Percentiles rank a stretch among this genome's conserved stretches.
Evolutionary conservation across 2,113 vertebrate genomes (phyloP).

Genomic region (Haplochromis burtoni): DNA sequence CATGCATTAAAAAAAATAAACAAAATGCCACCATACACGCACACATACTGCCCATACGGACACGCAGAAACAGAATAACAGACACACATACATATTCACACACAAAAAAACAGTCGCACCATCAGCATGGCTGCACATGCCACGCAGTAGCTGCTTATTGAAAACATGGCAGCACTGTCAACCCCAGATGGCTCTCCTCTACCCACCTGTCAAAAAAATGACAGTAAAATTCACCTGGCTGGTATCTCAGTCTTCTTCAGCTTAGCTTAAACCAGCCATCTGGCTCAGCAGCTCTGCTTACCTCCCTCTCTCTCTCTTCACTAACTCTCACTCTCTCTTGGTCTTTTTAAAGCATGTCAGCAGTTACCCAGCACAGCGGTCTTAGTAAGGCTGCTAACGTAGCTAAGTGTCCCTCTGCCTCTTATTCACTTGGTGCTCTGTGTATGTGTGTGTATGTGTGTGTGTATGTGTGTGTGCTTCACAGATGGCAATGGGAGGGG

Average conservation of each 20-base stretch:
- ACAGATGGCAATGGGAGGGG: constrained; percentile 64
- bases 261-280: constrained; percentile 57
- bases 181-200: constrained; percentile 30
- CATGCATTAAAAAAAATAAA: not conserved
- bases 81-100: constrained; percentile 41
- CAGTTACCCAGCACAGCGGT: constrained; percentile 43
- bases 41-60: constrained; percentile 16
- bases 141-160: constrained; percentile 3
- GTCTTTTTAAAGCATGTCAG: constrained; percentile 59
- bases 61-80: constrained; percentile 8
- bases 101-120: constrained; percentile 22
- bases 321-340: constrained; percentile 46
- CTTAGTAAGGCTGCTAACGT: constrained; percentile 60
- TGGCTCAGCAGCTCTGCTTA: constrained; percentile 56
- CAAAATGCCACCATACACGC: not conserved
- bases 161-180: constrained; percentile 28
- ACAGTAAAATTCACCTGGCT: constrained; percentile 51
- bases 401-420: constrained; percentile 55
- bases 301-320: constrained; percentile 3
- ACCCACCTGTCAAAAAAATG: constrained; percentile 34
- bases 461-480: constrained; percentile 24
- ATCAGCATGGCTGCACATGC: constrained; percentile 27
- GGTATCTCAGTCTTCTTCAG: constrained; percentile 49
- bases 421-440: constrained; percentile 34
- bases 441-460: not conserved